Evolutionary conservation across 2,113 vertebrate genomes (phyloP).

Genomic region (Pseudorectes ferrugineus): DNA sequence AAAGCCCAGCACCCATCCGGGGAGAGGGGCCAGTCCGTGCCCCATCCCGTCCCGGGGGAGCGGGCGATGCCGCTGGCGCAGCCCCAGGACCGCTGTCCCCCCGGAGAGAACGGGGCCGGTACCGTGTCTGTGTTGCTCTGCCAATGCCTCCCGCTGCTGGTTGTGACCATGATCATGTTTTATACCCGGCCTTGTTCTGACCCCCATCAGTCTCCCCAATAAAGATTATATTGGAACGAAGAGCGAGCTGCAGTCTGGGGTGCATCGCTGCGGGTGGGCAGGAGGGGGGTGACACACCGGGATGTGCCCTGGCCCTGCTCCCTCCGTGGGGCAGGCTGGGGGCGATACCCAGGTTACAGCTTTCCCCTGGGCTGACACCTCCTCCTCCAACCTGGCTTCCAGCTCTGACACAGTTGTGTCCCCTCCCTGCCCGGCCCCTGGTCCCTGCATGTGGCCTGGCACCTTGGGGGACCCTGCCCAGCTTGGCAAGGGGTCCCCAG

Average conservation of each 20-base stretch:
- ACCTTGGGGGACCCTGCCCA: neutral
- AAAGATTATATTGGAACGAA: slow-evolving; percentile 63
- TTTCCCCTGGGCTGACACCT: neutral
- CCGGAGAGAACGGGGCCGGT: neutral
- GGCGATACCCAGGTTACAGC: neutral
- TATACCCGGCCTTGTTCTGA: slow-evolving; percentile 60
- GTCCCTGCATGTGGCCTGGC: accelerated
- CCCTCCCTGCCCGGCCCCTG: neutral
- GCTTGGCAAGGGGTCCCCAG: neutral
- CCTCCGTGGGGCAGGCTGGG: neutral
- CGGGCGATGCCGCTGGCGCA: accelerated
- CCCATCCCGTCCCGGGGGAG: accelerated
- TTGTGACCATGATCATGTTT: slow-evolving; percentile 52
- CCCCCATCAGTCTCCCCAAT: slow-evolving; percentile 51
- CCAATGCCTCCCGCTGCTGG: slow-evolving; percentile 51
- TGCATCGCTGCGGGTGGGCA: accelerated
- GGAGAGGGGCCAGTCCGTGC: neutral
- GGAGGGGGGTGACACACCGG: neutral
- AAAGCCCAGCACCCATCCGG: neutral
- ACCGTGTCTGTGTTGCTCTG: slow-evolving; percentile 32
- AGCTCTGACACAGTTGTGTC: neutral
- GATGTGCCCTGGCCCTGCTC: neutral
- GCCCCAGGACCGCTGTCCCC: neutral
- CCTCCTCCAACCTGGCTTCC: neutral
- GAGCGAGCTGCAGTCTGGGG: accelerated